phyloP scores from a whole-genome alignment of 2,113 vertebrate species.

The Vidua macroura region DNA sequence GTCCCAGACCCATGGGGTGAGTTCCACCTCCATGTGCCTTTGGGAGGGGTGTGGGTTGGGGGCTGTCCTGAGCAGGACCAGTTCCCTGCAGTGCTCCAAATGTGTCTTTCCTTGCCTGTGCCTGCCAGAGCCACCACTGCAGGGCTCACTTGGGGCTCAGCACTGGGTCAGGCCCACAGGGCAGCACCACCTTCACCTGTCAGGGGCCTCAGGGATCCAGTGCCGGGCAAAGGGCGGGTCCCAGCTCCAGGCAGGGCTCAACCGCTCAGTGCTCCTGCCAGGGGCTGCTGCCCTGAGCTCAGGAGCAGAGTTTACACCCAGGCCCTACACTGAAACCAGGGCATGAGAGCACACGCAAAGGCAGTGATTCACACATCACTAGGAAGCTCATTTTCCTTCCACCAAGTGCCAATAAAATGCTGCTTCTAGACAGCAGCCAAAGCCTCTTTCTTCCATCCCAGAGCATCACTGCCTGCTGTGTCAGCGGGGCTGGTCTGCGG shows the following conservation, averaged over 20 bases:
- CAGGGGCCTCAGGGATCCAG: not conserved
- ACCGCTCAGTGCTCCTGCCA: not conserved
- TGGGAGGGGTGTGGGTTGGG: not conserved
- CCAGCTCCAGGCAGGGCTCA: not conserved
- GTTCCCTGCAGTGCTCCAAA: not conserved
- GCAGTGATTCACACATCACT: conserved; percentile 9
- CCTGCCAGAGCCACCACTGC: not conserved
- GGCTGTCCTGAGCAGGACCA: not conserved
- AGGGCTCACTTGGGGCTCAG: not conserved
- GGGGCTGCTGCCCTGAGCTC: not conserved
- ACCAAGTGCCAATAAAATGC: conserved; percentile 35
- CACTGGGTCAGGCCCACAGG: not conserved
- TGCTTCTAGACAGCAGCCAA: conserved; percentile 7
- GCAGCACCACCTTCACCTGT: not conserved
- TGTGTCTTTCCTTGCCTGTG: not conserved
- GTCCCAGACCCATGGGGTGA: too few relatives aligned
- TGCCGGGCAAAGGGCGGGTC: not conserved
- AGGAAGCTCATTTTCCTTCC: conserved; percentile 55
- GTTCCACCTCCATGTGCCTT: not conserved
- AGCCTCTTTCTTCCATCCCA: conserved; percentile 19
- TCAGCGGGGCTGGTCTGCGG: not conserved
- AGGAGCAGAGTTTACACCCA: not conserved
- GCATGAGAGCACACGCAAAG: conserved; percentile 21
- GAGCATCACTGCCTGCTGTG: not conserved
- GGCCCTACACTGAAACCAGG: conserved; percentile 3